Base-by-base conservation (phyloP, 2,113 vertebrate species). In the Hemiscyllium ocellatum region DNA sequence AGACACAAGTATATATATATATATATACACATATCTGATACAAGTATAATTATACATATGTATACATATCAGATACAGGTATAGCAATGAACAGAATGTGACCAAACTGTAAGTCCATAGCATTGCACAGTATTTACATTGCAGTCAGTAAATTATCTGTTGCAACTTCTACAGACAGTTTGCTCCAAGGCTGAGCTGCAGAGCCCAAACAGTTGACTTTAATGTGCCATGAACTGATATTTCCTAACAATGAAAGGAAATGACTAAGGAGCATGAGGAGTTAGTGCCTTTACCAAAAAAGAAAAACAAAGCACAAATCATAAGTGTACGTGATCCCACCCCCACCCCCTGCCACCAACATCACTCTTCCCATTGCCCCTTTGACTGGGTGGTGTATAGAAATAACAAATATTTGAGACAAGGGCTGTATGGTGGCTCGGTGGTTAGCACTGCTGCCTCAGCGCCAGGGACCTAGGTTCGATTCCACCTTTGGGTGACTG, bases 191-290 rank as follows among this genome's bases (percentile, higher is more conserved):
- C 89, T 91, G 56, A 65, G 61, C n/a, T 91, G n/a, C 61, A 65
- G 33, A 37, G 56, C 89, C 56, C 65, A 91, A 91, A 91, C 61
- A 66, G 65, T 19, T 20, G 61, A 91, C 61, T 37, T 91, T 65
- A 91, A 91, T 91, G 61, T 13, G 33, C 89, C 65, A 65, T 91
- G 61, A 91, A 91, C 61, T 91, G 89, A 91, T 66, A 65, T 66
- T 91, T 33, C 89, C n/a, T 61, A 65, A 66, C 61, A 17, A n/a
- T 91, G 20, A 65, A 91, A 91, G 89, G 56, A 91, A 91, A 66
- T 91, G 56, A n/a, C 89, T 91, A n/a, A 91, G 89, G 61, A 1
- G 56, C 37, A 33, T 61, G 33, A 91, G 17, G 17, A n/a, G 89
- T 61, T 91, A 91, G 19, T 61, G 89, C 65, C 89, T 91, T n/a